A percentile compares a stretch with the other conserved stretches of the same genome.
phyloP scores from a whole-genome alignment of 1,140 invertebrate genomes.

The Caenorhabditis inopinata region DNA sequence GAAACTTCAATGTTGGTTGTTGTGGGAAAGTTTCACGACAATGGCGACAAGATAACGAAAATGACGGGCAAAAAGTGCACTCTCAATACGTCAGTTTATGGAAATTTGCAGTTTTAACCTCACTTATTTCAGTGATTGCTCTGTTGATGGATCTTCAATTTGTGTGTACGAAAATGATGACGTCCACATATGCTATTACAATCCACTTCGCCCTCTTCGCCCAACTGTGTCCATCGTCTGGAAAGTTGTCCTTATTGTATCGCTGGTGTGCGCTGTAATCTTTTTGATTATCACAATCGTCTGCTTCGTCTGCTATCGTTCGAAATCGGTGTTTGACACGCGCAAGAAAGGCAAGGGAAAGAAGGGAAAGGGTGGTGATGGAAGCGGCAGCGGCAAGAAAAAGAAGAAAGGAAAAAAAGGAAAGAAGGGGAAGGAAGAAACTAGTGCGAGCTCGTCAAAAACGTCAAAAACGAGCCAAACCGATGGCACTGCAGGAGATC shows the following conservation, averaged over 20 bases:
- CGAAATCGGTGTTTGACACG: conserved; percentile 1
- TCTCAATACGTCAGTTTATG: not conserved
- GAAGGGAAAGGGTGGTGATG: not conserved
- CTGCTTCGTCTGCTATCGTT: conserved; percentile 18
- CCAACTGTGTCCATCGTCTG: not conserved
- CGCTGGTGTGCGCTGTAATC: not conserved
- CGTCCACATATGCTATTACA: not conserved
- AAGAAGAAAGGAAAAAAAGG: not conserved
- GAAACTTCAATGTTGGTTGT: not conserved
- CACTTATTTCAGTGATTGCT: not conserved
- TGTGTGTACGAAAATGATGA: not conserved
- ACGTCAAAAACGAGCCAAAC: no score
- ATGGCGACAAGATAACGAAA: not conserved
- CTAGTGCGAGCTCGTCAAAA: not conserved
- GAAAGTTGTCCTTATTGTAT: not conserved
- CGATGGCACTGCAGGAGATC: no score
- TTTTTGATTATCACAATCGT: not conserved
- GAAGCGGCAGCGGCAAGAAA: not conserved
- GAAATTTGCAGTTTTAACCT: not conserved
- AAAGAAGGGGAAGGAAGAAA: not conserved
- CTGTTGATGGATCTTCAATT: not conserved
- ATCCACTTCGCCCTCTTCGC: not conserved
- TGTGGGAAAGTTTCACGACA: not conserved
- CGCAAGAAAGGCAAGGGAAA: not conserved
- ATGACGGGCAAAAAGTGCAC: not conserved